Conservation (phyloP, 2,113 vertebrate species). For the Micronycteris hirsuta region DNA sequence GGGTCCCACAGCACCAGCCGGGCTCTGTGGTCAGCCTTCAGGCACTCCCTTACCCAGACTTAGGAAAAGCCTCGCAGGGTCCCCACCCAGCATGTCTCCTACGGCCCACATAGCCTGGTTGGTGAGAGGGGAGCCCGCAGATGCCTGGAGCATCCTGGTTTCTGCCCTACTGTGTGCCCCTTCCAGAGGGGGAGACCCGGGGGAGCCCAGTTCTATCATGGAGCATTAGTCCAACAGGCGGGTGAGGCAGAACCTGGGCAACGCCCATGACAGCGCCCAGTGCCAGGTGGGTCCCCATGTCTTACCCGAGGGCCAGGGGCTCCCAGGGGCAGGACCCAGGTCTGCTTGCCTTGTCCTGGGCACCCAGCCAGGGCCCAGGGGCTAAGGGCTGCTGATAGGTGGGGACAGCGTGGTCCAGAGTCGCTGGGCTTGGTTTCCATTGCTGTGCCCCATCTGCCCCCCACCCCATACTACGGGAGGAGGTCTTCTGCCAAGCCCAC, state of each 20-base stretch:
- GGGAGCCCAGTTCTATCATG: not conserved
- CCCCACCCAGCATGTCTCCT: not conserved
- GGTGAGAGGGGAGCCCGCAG: not conserved
- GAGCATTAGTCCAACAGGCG: not conserved
- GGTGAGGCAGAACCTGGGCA: not conserved
- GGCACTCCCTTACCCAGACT: not conserved
- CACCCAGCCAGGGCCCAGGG: not conserved
- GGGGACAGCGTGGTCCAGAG: not conserved
- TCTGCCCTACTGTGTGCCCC: not conserved
- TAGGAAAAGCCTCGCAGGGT: not conserved
- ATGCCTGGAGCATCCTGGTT: no score
- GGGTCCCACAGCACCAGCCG: not conserved
- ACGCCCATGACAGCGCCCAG: no score
- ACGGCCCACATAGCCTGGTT: not conserved
- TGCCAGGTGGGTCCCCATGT: not conserved
- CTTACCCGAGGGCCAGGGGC: not conserved
- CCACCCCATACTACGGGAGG: not conserved
- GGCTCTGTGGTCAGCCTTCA: not conserved
- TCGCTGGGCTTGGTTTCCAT: not conserved
- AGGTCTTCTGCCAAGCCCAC: not conserved
- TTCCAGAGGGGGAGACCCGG: not conserved
- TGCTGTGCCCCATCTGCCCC: not conserved
- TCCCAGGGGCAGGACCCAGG: not conserved
- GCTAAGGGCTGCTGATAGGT: not conserved
- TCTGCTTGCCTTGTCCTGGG: not conserved